These are phyloP conservation scores for Anthonomus grandis DNA, from an alignment of 1,140 invertebrate genomes.

Conservation along the genomic window DNA sequence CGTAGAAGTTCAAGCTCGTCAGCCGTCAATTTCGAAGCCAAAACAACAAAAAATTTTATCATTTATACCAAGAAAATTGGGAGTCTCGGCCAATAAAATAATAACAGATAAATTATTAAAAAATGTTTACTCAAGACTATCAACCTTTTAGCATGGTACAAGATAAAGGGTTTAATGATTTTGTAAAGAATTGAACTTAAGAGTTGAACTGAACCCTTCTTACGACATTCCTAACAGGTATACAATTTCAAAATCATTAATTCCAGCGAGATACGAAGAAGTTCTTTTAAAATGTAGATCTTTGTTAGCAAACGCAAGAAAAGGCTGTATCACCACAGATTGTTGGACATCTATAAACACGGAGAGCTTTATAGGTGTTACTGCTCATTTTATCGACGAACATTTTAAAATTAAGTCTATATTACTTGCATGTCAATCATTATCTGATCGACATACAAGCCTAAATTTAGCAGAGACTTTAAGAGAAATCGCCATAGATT, in stretches of 20 bases:
- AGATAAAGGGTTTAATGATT: slow-evolving; percentile 18
- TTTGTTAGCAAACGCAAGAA: slow-evolving; percentile 11
- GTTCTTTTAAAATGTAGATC: slow-evolving; percentile 23
- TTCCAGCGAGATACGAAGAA: slow-evolving; percentile 19
- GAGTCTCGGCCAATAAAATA: background rate
- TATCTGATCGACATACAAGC: slow-evolving; percentile 11
- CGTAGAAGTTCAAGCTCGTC: background rate
- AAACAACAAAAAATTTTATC: background rate
- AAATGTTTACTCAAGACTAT: slow-evolving; percentile 2
- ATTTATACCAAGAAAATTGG: background rate
- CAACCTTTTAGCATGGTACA: slow-evolving; percentile 20
- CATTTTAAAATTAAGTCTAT: slow-evolving; percentile 24
- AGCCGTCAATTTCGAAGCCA: background rate
- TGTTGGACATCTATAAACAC: slow-evolving; percentile 43
- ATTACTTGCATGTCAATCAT: slow-evolving; percentile 22
- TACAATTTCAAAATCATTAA: slow-evolving; percentile 21
- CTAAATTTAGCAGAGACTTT: background rate
- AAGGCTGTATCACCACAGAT: slow-evolving; percentile 40
- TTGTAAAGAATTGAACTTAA: too few species aligned
- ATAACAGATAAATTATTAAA: background rate
- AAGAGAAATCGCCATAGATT: slow-evolving; percentile 28
- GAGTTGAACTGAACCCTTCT: slow-evolving; percentile 11
- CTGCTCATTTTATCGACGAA: slow-evolving; percentile 38
- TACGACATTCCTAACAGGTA: slow-evolving; percentile 25
- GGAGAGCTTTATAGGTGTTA: slow-evolving; percentile 37